Evolutionary conservation across 2,113 vertebrate species (phyloP), one percentile per base, ranked within the genome.

Genomic region (human): DNA sequence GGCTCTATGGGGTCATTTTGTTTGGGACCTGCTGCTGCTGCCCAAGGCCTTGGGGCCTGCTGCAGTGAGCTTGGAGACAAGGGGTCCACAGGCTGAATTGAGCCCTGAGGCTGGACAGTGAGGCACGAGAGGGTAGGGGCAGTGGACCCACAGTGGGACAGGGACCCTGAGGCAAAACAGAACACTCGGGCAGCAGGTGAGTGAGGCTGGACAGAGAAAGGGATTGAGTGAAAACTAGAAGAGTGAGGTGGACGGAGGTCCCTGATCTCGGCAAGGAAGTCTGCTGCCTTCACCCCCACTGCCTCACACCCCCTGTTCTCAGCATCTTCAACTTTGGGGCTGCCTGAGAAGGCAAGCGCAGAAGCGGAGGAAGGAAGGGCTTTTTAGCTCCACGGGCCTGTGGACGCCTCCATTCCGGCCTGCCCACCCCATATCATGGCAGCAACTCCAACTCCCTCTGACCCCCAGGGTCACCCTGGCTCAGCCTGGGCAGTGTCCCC

Each of bases 211-310:
- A 73, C 45, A 23, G 32, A 79, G 48, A 25, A 48, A 52, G 92
- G 7, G 72, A 30, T 0, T 23, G 30, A 45, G 16, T 48, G 40
- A 27, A 55, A 61, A 40, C 10, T 3, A 45, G 83, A 68, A 6
- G 11, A 45, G 32, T 1, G 7, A 48, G 43, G 43, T 18, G 3
- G 75, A 18, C 48, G 18, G 43, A 10, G 48, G 13, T 20, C 25
- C 61, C 59, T 22, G 55, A 14, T 43, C 66, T 22, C 52, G 0
- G 43, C 18, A 35, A 83, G 55, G 35, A 61, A 40, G 38, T 27
- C 10, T 75, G 38, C 18, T 8, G 13, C 43, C 27, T 25, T 20
- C 1, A 3, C 7, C 6, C 9, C 20, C 18, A 4, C 0, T 0
- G 3, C 22, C 27, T 20, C 4, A 3, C 23, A 2, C 5, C 25